These are phyloP conservation scores for Noctua janthe DNA, from an alignment of 2,888 invertebrate genomes.

Conservation along the genomic window DNA sequence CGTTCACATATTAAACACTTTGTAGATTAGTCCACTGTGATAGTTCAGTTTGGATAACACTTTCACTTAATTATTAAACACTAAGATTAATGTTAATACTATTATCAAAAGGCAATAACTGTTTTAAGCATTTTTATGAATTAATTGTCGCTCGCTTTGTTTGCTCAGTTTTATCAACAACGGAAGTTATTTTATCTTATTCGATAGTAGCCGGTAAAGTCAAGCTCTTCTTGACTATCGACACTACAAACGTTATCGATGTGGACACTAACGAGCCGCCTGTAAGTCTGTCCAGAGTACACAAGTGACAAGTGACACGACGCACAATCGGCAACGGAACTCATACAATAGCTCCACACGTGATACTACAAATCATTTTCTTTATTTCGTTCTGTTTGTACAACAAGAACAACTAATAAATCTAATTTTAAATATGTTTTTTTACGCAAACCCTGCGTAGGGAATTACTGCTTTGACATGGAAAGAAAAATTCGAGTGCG, in stretches of 20 bases:
- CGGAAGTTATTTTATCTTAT: background rate
- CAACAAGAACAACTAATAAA: background rate
- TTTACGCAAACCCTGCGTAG: too few relatives aligned
- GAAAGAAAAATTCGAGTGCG: too few relatives aligned
- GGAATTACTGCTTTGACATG: too few relatives aligned
- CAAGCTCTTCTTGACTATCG: too few relatives aligned
- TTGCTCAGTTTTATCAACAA: background rate
- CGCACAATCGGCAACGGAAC: slow-evolving; percentile 6
- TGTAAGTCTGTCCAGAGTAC: background rate
- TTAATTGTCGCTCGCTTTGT: background rate
- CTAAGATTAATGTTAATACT: too few relatives aligned
- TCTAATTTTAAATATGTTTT: background rate
- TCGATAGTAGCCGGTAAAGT: background rate
- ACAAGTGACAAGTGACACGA: background rate
- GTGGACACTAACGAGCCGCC: background rate
- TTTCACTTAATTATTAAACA: too few relatives aligned
- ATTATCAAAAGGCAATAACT: too few relatives aligned
- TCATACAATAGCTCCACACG: too few relatives aligned
- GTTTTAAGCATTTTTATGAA: too few relatives aligned
- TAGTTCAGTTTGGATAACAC: too few relatives aligned
- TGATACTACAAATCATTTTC: background rate
- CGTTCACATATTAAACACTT: too few relatives aligned
- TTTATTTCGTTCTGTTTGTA: background rate
- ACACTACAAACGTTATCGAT: background rate
- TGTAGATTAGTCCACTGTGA: too few relatives aligned